A percentile compares a stretch with the other conserved stretches of the same genome.
Conservation (phyloP, 2,797 vertebrate genomes). For the Huso huso region DNA sequence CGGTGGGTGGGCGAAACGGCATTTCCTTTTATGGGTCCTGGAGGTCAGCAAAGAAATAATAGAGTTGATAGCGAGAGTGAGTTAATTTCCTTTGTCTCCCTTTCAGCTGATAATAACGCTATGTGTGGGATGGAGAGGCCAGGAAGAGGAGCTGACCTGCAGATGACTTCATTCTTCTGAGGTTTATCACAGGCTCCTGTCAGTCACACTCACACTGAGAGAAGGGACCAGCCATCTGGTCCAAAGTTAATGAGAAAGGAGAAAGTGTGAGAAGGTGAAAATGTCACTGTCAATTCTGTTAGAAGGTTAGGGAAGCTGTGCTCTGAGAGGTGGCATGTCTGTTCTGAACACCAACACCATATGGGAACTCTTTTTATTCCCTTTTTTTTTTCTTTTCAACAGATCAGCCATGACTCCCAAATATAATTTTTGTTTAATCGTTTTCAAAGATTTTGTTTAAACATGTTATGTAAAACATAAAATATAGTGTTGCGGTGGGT, state of each 20-base stretch:
- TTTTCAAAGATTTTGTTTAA: too few relatives aligned
- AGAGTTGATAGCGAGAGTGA: slow-evolving; percentile 51
- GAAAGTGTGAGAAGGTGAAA: slow-evolving; percentile 63
- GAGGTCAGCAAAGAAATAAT: slow-evolving; percentile 64
- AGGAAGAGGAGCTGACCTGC: slow-evolving; percentile 58
- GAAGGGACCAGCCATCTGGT: slow-evolving; percentile 89
- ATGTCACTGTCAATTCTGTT: slow-evolving; percentile 38
- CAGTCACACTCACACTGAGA: slow-evolving; percentile 88
- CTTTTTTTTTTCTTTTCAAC: slow-evolving; percentile 25
- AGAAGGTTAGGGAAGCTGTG: slow-evolving; percentile 40
- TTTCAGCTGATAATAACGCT: slow-evolving; percentile 67
- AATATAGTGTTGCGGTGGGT: too few relatives aligned
- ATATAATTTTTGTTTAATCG: too few relatives aligned
- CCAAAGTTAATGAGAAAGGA: slow-evolving; percentile 76
- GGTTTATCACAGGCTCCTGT: slow-evolving; percentile 84
- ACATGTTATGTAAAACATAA: too few relatives aligned
- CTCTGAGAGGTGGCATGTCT: slow-evolving; percentile 32
- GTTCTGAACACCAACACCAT: slow-evolving; percentile 30
- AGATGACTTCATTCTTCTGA: slow-evolving; percentile 76
- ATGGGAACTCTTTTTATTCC: slow-evolving; percentile 12
- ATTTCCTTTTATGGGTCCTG: slow-evolving; percentile 56
- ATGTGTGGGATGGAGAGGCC: slow-evolving; percentile 60
- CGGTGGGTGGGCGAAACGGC: slow-evolving; percentile 42
- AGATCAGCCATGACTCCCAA: slow-evolving; percentile 5
- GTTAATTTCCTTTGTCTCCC: slow-evolving; percentile 71